Evolutionary conservation across 2,888 invertebrate species (phyloP), one percentile per base, ranked within the genome.

Genomic region (Drosophila yooni): DNA sequence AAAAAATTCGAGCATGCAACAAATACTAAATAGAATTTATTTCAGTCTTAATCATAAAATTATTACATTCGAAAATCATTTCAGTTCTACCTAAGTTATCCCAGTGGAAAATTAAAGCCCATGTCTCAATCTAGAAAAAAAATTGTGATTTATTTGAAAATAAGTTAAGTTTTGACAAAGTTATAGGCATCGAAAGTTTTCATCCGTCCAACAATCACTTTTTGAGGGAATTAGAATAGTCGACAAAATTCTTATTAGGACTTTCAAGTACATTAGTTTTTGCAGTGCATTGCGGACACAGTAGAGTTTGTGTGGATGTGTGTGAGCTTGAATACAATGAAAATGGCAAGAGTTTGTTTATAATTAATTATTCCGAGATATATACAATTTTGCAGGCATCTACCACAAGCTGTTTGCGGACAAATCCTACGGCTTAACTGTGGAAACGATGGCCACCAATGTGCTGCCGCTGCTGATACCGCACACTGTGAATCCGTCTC

Each of bases 381-480:
- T 50, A 60, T 53, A 52, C 36, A 58, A 65, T 63, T 66, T 70
- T 27, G 34, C 94, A 99, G 99, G 96, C 93, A 97, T 99, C 91
- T 99, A 98, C 94, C 96, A 97, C 91, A 95, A 97, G 91, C 96
- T 99, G 96, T 94, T 99, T 84, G 95, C 96, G 92, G 98, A 99
- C 93, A 97, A 97, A 93, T 97, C 96, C 91, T 98, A 97, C 93
- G 98, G 98, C 48, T 94, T 99, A 82, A 97, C 97, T 5, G 96
- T 98, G 56, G 97, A 96, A 92, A 94, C 98, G 88, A 97, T 99
- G 96, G 99, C 99, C 10, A 98, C 97, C 15, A 96, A 97, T 91
- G 97, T 98, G 89, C 97, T 99, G 95, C 99, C 99, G 10, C 95
- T 97, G 18, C 94, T 99, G 62, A 96, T 98, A 68, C 99, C 99